A percentile compares a stretch with the other conserved stretches of the same genome.
Conservation (phyloP, 2,113 vertebrate species). For the Pelodiscus sinensis region DNA sequence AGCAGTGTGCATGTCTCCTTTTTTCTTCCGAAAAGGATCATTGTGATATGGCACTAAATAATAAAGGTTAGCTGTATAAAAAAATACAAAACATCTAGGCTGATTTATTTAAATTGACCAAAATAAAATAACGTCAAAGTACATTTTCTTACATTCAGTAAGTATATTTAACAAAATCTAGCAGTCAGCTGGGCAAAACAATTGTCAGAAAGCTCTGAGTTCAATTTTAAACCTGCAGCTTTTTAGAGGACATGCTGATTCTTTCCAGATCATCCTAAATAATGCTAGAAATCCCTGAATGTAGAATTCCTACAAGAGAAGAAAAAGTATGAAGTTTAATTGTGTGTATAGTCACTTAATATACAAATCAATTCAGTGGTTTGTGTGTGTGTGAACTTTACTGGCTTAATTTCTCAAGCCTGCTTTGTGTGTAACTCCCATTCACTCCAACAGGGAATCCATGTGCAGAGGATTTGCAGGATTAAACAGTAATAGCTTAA, state of each 20-base stretch:
- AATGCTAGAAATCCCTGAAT: conserved; percentile 70
- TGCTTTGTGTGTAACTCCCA: background rate
- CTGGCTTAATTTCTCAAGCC: conserved; percentile 7
- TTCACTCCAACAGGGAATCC: background rate
- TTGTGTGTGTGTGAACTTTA: background rate
- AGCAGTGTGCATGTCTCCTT: conserved; percentile 38
- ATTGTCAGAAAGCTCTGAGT: conserved; percentile 57
- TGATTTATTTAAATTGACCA: conserved; percentile 6
- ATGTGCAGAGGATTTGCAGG: background rate
- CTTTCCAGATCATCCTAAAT: conserved; percentile 35
- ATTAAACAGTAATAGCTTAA: background rate
- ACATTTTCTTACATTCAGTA: conserved; percentile 40
- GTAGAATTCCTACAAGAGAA: conserved; percentile 76
- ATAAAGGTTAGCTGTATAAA: background rate
- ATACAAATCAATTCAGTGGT: conserved; percentile 22
- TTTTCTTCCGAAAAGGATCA: conserved; percentile 31
- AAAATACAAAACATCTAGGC: background rate
- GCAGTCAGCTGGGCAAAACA: conserved; percentile 70
- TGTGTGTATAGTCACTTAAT: conserved; percentile 13
- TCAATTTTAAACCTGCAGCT: conserved; percentile 63
- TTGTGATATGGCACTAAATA: conserved; percentile 19
- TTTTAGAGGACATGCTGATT: conserved; percentile 51
- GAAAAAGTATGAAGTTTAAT: conserved; percentile 33
- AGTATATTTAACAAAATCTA: conserved; percentile 62
- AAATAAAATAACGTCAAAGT: background rate